phyloP scores from a whole-genome alignment of 2,113 vertebrate species.

The Charadrius vociferus region DNA sequence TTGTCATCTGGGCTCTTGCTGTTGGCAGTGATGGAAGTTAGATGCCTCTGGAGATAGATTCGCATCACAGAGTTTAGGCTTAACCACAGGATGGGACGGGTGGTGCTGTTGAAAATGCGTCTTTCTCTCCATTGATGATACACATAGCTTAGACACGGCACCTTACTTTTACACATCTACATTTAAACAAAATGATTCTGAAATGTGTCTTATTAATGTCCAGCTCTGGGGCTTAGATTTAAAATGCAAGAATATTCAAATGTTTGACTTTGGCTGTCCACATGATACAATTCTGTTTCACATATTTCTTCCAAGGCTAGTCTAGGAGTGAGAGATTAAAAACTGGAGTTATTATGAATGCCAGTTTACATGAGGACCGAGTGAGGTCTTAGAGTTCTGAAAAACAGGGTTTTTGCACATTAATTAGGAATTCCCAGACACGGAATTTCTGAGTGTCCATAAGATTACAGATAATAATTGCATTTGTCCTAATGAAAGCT shows the following conservation, averaged over 20 bases:
- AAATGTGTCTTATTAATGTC: not conserved
- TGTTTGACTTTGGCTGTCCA: not conserved
- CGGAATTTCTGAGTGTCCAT: not conserved
- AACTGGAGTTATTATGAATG: not conserved
- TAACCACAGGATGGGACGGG: accelerated
- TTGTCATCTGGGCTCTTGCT: not conserved
- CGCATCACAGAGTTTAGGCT: not conserved
- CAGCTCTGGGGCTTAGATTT: not conserved
- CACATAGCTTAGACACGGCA: not conserved
- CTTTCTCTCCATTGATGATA: accelerated
- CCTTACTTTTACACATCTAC: not conserved
- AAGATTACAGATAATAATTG: not conserved
- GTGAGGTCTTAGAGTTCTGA: not conserved
- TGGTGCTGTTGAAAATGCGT: accelerated
- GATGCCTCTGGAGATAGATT: not conserved
- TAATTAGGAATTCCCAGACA: not conserved
- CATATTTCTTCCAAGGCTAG: not conserved
- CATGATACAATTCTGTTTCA: not conserved
- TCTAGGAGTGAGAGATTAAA: not conserved
- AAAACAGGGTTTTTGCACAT: not conserved
- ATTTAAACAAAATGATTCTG: not conserved
- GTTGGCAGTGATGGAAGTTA: not conserved
- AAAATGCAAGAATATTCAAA: not conserved
- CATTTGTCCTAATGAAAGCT: conserved; percentile 2
- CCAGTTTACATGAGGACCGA: not conserved